Conservation (phyloP, 2,888 invertebrate genomes). For the Lobophora halterata region DNA sequence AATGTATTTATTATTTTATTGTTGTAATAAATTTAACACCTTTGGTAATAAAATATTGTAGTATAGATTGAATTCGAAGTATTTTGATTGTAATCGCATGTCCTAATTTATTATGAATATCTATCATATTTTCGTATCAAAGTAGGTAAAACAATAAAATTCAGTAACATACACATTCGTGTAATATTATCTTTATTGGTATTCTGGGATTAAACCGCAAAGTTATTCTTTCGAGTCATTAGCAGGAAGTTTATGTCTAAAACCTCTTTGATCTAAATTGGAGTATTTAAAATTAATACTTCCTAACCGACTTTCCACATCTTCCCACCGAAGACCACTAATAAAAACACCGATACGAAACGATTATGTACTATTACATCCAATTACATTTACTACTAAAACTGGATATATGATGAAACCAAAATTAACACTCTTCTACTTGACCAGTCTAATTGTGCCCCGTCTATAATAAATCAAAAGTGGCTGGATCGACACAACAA, state of each 20-base stretch:
- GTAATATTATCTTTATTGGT: too few relatives aligned
- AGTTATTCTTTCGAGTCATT: too few relatives aligned
- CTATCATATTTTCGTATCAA: too few relatives aligned
- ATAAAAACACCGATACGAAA: constrained; percentile 46
- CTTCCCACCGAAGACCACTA: constrained; percentile 50
- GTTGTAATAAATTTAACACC: constrained; percentile 32
- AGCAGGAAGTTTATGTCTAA: constrained; percentile 8
- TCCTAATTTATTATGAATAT: constrained; percentile 3
- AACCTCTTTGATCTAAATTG: constrained; percentile 12
- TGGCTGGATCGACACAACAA: constrained; percentile 53
- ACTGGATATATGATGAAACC: constrained; percentile 65
- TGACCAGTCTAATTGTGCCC: constrained; percentile 62
- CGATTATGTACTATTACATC: constrained; percentile 58
- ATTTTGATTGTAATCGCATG: constrained; percentile 21
- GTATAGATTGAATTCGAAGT: constrained; percentile 19
- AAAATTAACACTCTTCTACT: constrained; percentile 66
- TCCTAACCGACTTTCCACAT: constrained; percentile 32
- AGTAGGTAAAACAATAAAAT: too few relatives aligned
- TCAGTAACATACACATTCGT: too few relatives aligned
- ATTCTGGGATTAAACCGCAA: background rate
- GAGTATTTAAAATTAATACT: constrained; percentile 19
- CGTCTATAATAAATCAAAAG: constrained; percentile 65
- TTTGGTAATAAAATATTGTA: constrained; percentile 18
- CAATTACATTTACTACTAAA: constrained; percentile 61
- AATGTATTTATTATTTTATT: constrained; percentile 31